phyloP scores from a whole-genome alignment of 2,888 invertebrate genomes.

The Crioceris asparagi region DNA sequence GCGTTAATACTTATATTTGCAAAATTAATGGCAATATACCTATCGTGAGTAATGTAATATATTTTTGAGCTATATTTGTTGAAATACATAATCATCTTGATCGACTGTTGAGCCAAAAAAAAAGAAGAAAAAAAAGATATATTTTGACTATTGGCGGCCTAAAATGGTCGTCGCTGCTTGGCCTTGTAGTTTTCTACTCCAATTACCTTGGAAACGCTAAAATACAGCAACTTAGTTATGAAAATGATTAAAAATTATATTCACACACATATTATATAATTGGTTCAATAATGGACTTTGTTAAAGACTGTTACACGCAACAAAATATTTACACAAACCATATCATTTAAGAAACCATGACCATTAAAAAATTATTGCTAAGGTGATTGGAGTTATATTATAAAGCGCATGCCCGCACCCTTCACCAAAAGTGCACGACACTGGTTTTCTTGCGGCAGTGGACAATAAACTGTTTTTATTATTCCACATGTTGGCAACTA shows the following conservation, averaged over 20 bases:
- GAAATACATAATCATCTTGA: conserved; percentile 21
- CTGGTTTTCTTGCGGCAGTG: conserved; percentile 34
- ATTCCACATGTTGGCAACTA: conserved; percentile 37
- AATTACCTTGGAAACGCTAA: no score
- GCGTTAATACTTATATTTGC: conserved; percentile 33
- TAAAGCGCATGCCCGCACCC: conserved; percentile 26
- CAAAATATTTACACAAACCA: no score
- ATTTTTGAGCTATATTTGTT: conserved; percentile 40
- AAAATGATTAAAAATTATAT: no score
- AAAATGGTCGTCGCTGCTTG: conserved; percentile 21
- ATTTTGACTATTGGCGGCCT: conserved; percentile 22
- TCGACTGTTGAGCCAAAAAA: conserved; percentile 17
- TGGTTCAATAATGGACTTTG: no score
- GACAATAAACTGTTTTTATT: conserved; percentile 32
- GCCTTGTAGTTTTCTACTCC: conserved; percentile 21
- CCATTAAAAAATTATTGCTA: no score
- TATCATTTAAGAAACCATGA: no score
- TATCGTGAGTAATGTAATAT: conserved; percentile 29
- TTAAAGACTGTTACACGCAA: no score
- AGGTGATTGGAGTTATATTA: no score
- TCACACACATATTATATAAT: no score
- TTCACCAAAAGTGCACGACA: conserved; percentile 28
- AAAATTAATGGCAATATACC: conserved; percentile 37
- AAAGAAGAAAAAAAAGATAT: conserved; percentile 1
- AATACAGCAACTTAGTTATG: no score